Conservation (phyloP, 2,113 vertebrate species). For the Poeciliopsis prolifica region DNA sequence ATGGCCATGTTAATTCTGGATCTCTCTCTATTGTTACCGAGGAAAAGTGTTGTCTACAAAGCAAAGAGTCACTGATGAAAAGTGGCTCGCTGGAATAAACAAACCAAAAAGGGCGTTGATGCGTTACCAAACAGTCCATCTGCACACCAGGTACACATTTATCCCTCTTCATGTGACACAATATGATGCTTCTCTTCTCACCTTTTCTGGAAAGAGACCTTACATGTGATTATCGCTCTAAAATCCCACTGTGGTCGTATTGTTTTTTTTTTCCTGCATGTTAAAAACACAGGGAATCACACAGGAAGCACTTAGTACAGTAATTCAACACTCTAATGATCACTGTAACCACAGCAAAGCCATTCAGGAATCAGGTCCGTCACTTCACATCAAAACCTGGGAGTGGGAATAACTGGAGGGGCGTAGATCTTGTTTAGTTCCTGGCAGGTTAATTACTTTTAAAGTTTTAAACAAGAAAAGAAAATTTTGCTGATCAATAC, state of each 20-base stretch:
- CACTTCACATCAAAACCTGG: conserved; percentile 42
- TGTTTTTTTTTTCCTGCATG: conserved; percentile 28
- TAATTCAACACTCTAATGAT: conserved; percentile 52
- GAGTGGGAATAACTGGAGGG: background rate
- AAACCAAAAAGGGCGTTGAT: conserved; percentile 24
- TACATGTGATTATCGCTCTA: conserved; percentile 14
- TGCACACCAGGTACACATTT: conserved; percentile 1
- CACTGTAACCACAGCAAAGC: conserved; percentile 58
- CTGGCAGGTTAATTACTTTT: conserved; percentile 27
- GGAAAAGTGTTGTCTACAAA: conserved; percentile 8
- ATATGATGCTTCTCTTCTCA: conserved; percentile 1
- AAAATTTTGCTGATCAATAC: background rate
- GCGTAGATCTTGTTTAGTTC: background rate
- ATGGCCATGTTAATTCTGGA: conserved; percentile 40
- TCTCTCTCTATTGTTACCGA: conserved; percentile 22
- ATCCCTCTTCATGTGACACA: background rate
- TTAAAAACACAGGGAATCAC: conserved; percentile 35
- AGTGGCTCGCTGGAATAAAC: conserved; percentile 28
- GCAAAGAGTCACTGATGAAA: conserved; percentile 5
- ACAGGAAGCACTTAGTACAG: conserved; percentile 47
- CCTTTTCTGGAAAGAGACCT: conserved; percentile 9
- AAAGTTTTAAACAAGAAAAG: background rate
- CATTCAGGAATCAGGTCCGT: conserved; percentile 41
- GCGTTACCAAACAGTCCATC: background rate
- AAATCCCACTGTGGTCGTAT: conserved; percentile 7